Base-by-base conservation (phyloP, 2,888 invertebrate genomes). In the Lymantria monacha region DNA sequence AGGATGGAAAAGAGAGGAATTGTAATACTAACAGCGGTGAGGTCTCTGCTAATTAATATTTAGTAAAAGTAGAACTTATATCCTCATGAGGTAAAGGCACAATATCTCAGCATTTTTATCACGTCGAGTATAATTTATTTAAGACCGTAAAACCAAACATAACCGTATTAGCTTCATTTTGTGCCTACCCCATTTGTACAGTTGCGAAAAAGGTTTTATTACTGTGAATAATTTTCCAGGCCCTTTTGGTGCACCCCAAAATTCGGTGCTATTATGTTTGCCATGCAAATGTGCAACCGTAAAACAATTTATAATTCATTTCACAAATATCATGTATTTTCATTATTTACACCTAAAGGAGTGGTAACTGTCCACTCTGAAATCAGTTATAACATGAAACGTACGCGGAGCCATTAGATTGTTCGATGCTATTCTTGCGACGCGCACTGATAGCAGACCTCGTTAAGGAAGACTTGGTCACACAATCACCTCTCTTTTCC, bases 401-500 rank as follows among this genome's bases (percentile, higher is more conserved):
- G 12, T 41, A 41, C 41, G 41, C 41, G 41, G 41, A 41, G 41
- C 41, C 41, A 41, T 41, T 41, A 14, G 41, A 41, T 10, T 41
- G 41, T 41, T 41, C 41, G 41, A 41, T 41, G 41, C 41, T 41
- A 41, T 41, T 41, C 41, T 41, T 41, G 14, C 41, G 41, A 14
- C 41, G 41, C 10, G 41, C n/a, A 41, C 41, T 41, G 13, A 41
- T 41, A 41, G 41, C 41, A 10, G 41, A 14, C 12, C 41, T 41
- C 14, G 41, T 41, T 12, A 41, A 41, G 9, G 38, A 12, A 9
- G 41, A 41, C 41, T 41, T 41, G 41, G 41, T 13, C 7, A 41
- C 41, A 41, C 15, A 41, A 41, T 41, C 41, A 41, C 41, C 41
- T 41, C 41, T 41, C 41, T 41, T 41, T 41, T 41, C 41, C 41